A percentile compares a stretch with the other conserved stretches of the same genome.
These are phyloP conservation scores for Sminthurides bifidus DNA, from an alignment of 1,140 invertebrate species.

Conservation along the genomic window DNA sequence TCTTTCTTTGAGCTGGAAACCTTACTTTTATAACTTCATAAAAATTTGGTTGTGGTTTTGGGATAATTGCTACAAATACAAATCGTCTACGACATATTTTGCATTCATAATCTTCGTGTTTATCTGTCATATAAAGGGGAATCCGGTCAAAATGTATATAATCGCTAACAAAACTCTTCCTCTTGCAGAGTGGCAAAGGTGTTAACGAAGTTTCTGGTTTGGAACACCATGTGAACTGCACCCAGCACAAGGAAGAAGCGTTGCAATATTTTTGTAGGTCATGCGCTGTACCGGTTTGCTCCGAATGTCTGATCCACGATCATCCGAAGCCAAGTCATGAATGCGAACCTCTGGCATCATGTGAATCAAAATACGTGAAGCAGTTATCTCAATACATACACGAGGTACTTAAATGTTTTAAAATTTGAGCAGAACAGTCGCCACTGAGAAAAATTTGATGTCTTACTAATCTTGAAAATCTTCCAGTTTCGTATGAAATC, in stretches of 20 bases:
- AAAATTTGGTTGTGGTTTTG: too few species aligned
- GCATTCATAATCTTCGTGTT: too few species aligned
- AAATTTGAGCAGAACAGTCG: too few species aligned
- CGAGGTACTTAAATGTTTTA: constrained; percentile 45
- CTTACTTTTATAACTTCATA: too few species aligned
- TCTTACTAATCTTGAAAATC: neutral
- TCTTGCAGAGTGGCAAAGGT: constrained; percentile 36
- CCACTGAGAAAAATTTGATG: too few species aligned
- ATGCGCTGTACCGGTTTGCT: constrained; percentile 80
- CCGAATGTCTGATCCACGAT: constrained; percentile 79
- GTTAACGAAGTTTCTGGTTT: constrained; percentile 37
- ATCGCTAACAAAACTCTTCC: too few species aligned
- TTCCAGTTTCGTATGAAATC: constrained; percentile 31
- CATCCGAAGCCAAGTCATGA: constrained; percentile 76
- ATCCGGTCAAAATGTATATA: too few species aligned
- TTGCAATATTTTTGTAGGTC: constrained; percentile 84
- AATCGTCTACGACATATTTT: too few species aligned
- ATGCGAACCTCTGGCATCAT: constrained; percentile 65
- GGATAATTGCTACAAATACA: too few species aligned
- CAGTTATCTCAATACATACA: constrained; percentile 62
- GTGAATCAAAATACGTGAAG: constrained; percentile 70
- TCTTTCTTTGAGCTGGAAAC: too few species aligned
- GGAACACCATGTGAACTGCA: constrained; percentile 46
- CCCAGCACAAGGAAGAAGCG: constrained; percentile 70
- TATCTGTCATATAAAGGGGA: too few species aligned